Percentiles rank a stretch among this genome's conserved stretches.
Conservation (phyloP, 2,113 vertebrate genomes). For the Plecturocebus donacophilus region DNA sequence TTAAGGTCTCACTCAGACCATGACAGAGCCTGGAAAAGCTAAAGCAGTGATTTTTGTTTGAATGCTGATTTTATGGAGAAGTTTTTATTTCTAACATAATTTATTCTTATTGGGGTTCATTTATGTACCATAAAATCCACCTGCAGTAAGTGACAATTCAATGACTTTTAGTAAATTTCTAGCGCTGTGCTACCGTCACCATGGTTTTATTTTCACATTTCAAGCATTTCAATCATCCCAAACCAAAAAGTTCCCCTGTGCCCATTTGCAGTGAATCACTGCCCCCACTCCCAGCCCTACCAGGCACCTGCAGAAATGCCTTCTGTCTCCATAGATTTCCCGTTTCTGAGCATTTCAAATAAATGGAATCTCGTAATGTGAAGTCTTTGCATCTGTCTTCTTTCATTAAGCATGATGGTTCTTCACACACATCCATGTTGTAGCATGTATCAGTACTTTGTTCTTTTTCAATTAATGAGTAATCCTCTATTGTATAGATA, state of each 20-base stretch:
- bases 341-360: accelerated
- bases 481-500: accelerated
- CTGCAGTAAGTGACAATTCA: accelerated
- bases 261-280: accelerated
- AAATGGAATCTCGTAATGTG: accelerated
- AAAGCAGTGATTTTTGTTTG: no score
- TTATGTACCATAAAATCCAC: accelerated
- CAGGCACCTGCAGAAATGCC: accelerated
- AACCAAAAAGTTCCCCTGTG: no score
- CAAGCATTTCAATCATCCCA: not conserved
- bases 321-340: not conserved
- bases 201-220: not conserved
- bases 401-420: not conserved
- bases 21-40: accelerated
- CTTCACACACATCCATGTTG: accelerated
- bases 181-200: no score
- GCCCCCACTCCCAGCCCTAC: not conserved
- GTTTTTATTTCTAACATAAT: not conserved
- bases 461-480: not conserved
- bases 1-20: accelerated
- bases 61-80: not conserved
- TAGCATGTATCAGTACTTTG: accelerated
- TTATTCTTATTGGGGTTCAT: no score
- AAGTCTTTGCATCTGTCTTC: not conserved
- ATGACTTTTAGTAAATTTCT: not conserved